A percentile compares a stretch with the other conserved stretches of the same genome.
These are phyloP conservation scores for Pristis pectinata DNA, from an alignment of 2,797 vertebrate species.

Conservation along the genomic window DNA sequence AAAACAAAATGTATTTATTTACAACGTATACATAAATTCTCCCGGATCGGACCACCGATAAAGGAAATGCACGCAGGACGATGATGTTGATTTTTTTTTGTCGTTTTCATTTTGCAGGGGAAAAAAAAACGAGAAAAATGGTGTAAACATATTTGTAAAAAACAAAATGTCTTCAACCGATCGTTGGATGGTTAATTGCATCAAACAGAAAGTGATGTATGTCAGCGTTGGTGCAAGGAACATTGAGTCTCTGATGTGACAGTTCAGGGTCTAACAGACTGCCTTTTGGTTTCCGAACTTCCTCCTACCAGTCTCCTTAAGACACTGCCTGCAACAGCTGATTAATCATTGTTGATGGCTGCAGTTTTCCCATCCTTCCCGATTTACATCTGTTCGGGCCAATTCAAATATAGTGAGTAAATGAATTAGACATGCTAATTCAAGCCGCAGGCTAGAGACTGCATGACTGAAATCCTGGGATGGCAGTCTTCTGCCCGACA, in stretches of 20 bases:
- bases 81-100: neutral
- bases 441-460: slow-evolving; percentile 70
- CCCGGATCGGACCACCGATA: slow-evolving; percentile 79
- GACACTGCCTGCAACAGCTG: slow-evolving; percentile 74
- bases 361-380: slow-evolving; percentile 72
- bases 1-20: slow-evolving; percentile 82
- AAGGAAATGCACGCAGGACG: slow-evolving; percentile 69
- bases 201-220: slow-evolving; percentile 71
- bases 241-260: slow-evolving; percentile 68
- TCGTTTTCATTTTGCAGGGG: neutral
- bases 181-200: slow-evolving; percentile 58
- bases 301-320: slow-evolving; percentile 73
- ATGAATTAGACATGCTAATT: slow-evolving; percentile 80
- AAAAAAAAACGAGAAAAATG: neutral
- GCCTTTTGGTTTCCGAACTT: slow-evolving; percentile 72
- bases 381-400: slow-evolving; percentile 76
- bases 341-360: slow-evolving; percentile 77
- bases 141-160: slow-evolving; percentile 21
- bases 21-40: slow-evolving; percentile 97
- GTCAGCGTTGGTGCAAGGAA: slow-evolving; percentile 63
- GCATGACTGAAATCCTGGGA: slow-evolving; percentile 79
- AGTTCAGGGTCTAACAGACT: slow-evolving; percentile 69
- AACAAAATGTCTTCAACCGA: neutral
- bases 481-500: slow-evolving; percentile 70
- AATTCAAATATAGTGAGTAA: slow-evolving; percentile 76